Evolutionary conservation across 2,797 vertebrate species (phyloP).

Genomic region (Zalophus californianus): DNA sequence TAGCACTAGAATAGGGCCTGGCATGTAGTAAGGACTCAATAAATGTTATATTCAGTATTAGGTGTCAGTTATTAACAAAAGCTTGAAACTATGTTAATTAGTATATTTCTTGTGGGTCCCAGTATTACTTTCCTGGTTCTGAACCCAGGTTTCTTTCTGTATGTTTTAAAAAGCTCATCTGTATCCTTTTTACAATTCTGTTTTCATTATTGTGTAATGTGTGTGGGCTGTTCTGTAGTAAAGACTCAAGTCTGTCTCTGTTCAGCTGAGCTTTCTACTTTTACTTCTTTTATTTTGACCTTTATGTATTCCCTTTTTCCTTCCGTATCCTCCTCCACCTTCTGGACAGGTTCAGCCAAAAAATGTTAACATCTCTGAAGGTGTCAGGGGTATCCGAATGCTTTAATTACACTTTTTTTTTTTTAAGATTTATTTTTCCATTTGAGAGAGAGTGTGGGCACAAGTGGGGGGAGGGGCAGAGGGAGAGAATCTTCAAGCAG

Average conservation of each 20-base stretch:
- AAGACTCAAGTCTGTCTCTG: background rate
- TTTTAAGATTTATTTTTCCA: too few relatives aligned
- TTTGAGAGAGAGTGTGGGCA: too few relatives aligned
- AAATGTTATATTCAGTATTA: background rate
- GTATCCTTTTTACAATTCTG: background rate
- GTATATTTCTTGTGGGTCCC: background rate
- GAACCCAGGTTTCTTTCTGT: background rate
- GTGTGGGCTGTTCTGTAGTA: background rate
- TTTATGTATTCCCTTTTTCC: background rate
- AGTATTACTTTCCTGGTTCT: background rate
- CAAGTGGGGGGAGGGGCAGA: too few relatives aligned
- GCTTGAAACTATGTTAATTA: background rate
- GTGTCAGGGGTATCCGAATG: background rate
- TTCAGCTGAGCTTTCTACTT: background rate
- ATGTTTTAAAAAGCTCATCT: background rate
- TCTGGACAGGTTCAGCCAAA: background rate
- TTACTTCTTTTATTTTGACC: background rate
- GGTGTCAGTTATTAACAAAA: slow-evolving; percentile 6
- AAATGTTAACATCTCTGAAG: background rate
- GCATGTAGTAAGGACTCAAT: background rate
- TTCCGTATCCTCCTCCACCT: background rate
- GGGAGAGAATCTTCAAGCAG: too few relatives aligned
- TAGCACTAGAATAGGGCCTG: background rate
- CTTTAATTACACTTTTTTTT: background rate
- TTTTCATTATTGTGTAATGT: slow-evolving; percentile 25